Base-by-base conservation (phyloP, 2,888 invertebrate species). In the Caenorhabditis sinica region DNA sequence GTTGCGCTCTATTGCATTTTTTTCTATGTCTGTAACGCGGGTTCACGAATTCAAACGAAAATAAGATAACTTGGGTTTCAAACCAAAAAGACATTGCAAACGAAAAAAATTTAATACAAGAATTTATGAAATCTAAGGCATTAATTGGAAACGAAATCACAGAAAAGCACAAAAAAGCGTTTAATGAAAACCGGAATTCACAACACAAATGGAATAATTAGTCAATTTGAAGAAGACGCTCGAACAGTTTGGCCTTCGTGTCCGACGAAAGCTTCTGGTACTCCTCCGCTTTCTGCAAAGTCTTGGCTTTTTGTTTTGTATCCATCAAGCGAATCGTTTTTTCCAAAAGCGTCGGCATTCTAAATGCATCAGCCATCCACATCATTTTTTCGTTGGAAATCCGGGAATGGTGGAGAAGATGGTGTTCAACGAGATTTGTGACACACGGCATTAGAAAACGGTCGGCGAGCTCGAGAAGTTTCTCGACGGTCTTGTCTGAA, bases 401-500 rank as follows among this genome's bases (percentile, higher is more conserved):
- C 25, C 8, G 45, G 17, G 23, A 23, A 25, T 15, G 45, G 17
- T 65, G 15, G 1, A 65, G 15, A 25, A 65, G 65, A 28, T 65
- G 65, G 23, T 65, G n/a, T 28, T 65, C 65, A 17, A 65, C 45
- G 11, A 11, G 9, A 8, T 28, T 1, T 3, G n/a, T 45, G 5
- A 45, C 65, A 0, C 28, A 20, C 17, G 28, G 45, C 13, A 45
- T 45, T 6, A 28, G 15, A n/a, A 65, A 65, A 17, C 65, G 65
- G 17, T 45, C 28, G 1, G 65, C 65, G 13, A 66, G 15, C n/a
- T 66, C 49, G 0, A 66, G 49, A 49, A 66, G 49, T 15, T 66
- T 66, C 28, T 66, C 66, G n/a, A 33, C 28, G 28, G 28, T 66
- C 0, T 30, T 30, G n/a, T 66, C 66, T 66, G 66, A 3, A 49